These are phyloP conservation scores for Corythoichthys intestinalis DNA, from an alignment of 2,113 vertebrate genomes.

Conservation along the genomic window DNA sequence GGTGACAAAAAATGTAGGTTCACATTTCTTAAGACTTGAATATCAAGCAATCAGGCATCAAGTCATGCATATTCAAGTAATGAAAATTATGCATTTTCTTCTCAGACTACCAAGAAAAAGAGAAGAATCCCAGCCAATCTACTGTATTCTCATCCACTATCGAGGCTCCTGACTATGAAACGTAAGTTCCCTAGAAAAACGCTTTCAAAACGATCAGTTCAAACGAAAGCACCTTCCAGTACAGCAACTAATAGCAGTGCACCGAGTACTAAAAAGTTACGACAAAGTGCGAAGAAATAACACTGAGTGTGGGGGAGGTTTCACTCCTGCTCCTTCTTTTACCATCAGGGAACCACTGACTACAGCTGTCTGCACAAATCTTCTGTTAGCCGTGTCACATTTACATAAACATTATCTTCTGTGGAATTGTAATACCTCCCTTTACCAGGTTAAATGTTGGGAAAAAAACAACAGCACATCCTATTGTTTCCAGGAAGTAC, in stretches of 20 bases:
- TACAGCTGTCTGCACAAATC: neutral
- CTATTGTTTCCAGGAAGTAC: slow-evolving; percentile 76
- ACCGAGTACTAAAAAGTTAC: neutral
- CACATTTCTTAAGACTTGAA: too few relatives aligned
- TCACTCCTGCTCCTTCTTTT: neutral
- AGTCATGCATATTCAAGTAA: neutral
- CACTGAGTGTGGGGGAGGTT: neutral
- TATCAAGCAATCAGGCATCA: neutral
- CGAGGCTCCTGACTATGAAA: slow-evolving; percentile 78
- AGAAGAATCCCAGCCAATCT: slow-evolving; percentile 68
- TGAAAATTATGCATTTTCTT: neutral
- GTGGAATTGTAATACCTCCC: neutral
- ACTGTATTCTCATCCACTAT: slow-evolving; percentile 71
- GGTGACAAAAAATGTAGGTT: too few relatives aligned
- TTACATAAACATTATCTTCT: neutral
- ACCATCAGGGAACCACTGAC: neutral
- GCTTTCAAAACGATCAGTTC: neutral
- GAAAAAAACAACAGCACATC: neutral
- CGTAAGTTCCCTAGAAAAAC: slow-evolving; percentile 70
- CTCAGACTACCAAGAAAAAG: slow-evolving; percentile 67
- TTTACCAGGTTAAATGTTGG: neutral
- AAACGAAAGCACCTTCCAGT: neutral
- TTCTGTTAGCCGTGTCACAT: slow-evolving; percentile 1
- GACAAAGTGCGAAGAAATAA: slow-evolving; percentile 1
- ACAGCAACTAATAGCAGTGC: neutral